Conservation (phyloP, 1,140 invertebrate genomes). For the Drosophila neocordata region DNA sequence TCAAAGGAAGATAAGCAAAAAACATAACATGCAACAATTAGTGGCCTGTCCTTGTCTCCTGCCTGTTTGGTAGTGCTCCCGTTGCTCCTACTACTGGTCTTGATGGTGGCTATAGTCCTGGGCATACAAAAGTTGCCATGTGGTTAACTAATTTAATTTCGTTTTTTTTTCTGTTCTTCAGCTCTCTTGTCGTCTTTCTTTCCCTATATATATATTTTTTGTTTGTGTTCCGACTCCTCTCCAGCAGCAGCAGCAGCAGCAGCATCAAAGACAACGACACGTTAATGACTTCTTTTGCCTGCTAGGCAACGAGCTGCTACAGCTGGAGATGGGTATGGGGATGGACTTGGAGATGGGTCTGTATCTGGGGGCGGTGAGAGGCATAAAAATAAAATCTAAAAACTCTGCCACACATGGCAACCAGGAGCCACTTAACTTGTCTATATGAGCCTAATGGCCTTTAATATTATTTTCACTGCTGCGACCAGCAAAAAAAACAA, state of each 20-base stretch:
- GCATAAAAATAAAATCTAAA: slow-evolving; percentile 78
- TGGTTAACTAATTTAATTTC: slow-evolving; percentile 82
- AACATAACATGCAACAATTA: slow-evolving; percentile 82
- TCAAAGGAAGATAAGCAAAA: slow-evolving; percentile 66
- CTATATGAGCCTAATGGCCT: slow-evolving; percentile 82
- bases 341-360: not conserved
- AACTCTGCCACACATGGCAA: slow-evolving; percentile 59
- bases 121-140: slow-evolving; percentile 77
- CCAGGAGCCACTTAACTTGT: slow-evolving; percentile 81
- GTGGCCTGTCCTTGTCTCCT: slow-evolving; percentile 45
- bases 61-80: not conserved
- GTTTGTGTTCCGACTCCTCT: slow-evolving; percentile 1
- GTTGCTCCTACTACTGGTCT: slow-evolving; percentile 16
- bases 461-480: slow-evolving; percentile 81
- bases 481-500: slow-evolving; percentile 37
- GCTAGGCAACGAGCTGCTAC: slow-evolving; percentile 39
- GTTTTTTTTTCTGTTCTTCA: slow-evolving; percentile 57
- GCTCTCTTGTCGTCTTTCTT: slow-evolving; percentile 1
- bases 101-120: slow-evolving; percentile 11
- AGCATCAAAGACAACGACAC: slow-evolving; percentile 80
- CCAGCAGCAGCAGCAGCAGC: slow-evolving; percentile 26
- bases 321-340: not conserved
- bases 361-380: slow-evolving; percentile 24
- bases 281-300: slow-evolving; percentile 80
- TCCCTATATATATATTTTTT: not conserved